These are phyloP conservation scores for Petrocephalus microphthalmus DNA, from an alignment of 2,113 vertebrate genomes.

Conservation along the genomic window DNA sequence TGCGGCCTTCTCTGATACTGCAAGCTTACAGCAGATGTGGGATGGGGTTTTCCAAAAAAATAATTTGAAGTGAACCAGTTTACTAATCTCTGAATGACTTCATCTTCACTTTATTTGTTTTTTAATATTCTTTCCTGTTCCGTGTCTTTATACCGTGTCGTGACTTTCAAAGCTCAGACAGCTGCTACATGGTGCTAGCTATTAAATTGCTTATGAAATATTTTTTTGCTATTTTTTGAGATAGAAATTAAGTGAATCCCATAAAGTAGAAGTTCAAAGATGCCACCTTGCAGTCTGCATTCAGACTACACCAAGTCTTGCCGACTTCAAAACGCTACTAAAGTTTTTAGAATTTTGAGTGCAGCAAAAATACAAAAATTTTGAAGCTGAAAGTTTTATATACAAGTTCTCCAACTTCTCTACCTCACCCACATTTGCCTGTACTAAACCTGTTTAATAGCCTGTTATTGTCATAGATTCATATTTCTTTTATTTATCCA, in stretches of 20 bases:
- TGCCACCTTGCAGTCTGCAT: not conserved
- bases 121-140: not conserved
- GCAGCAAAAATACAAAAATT: not conserved
- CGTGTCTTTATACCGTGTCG: not conserved
- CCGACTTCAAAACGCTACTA: not conserved
- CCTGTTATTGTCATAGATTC: not conserved
- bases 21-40: not conserved
- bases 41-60: not conserved
- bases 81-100: not conserved
- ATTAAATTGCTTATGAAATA: not conserved
- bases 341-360: not conserved
- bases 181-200: not conserved
- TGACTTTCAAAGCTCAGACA: not conserved
- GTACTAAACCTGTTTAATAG: not conserved
- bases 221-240: constrained; percentile 1
- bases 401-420: not conserved
- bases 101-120: not conserved
- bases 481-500: not conserved
- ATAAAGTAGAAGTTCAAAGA: not conserved
- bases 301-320: not conserved
- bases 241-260: not conserved
- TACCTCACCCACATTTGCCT: not conserved
- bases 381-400: not conserved
- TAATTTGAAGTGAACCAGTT: not conserved
- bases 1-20: not conserved